Base-by-base conservation (phyloP, 2,888 invertebrate genomes). In the Rhagonycha fulva region DNA sequence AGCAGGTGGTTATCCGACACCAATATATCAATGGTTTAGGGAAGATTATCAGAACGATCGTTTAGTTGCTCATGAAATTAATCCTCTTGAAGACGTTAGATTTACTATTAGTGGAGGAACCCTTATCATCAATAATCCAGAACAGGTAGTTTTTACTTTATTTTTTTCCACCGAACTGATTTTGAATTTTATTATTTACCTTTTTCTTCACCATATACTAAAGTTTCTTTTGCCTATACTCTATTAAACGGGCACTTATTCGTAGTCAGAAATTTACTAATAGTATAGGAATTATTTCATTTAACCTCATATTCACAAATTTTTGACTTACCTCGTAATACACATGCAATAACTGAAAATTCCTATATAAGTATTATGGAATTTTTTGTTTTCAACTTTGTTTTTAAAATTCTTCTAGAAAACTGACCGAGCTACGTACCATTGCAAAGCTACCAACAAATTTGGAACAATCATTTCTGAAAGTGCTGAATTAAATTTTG, bases 51-150 rank as follows among this genome's bases (percentile, higher is more conserved):
- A 94, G 82, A 94, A 95, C 80, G 95, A 96, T 84, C 91, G 91
- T 72, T 88, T 96, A 11, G 89, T 93, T 75, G 94, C 93, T 69
- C 90, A 89, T 71, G 90, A 90, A 85, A 95, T 98, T 81, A 93
- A 98, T 87, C 96, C 97, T 0, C 86, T 97, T 67, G 84, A 85
- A 32, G 93, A 96, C 84, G 85, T 89, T 23, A 92, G 96, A 75
- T 96, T 94, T 84, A 96, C 98, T 2, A 88, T 98, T 9, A 97
- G 96, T 83, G 98, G 98, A 76, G 98, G 98, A 26, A 94, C 94
- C 78, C 89, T 98, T 9, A 96, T 97, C 82, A 97, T 98, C 76
- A 93, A 94, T 82, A 91, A 93, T 83, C 98, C 98, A 0, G 93
- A 94, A 83, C 93, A 91, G 85, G 88, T 88, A 82, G 77, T 14